Evolutionary conservation across 2,113 vertebrate species (phyloP).

Genomic region (Syrmaticus mikado): DNA sequence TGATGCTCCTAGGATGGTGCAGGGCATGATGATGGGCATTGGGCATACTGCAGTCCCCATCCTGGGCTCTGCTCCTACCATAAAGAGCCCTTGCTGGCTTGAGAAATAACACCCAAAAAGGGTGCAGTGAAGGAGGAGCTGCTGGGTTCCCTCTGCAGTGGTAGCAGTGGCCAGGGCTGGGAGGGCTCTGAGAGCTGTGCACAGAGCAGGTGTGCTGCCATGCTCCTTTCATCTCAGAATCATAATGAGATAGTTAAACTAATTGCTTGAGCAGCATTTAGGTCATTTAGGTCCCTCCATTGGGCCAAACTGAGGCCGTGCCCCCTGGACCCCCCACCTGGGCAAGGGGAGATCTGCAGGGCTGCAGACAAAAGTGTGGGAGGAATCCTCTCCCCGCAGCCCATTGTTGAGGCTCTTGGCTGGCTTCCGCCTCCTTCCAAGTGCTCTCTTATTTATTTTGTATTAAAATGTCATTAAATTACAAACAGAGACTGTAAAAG

Average conservation of each 20-base stretch:
- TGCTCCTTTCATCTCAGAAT: background rate
- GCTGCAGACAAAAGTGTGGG: background rate
- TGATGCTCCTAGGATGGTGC: background rate
- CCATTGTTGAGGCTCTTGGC: background rate
- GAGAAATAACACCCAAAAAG: background rate
- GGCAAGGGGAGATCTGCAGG: background rate
- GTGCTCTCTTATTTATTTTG: background rate
- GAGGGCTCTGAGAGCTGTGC: background rate
- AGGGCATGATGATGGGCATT: background rate
- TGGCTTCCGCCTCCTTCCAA: background rate
- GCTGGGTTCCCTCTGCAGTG: background rate
- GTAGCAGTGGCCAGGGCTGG: background rate
- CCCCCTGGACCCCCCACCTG: background rate
- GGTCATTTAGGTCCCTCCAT: background rate
- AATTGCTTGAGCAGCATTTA: background rate
- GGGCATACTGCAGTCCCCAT: background rate
- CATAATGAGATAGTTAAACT: background rate
- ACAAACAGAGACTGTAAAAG: background rate
- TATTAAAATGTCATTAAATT: constrained; percentile 14
- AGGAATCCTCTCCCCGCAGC: background rate
- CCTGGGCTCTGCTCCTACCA: background rate
- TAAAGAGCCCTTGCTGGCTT: background rate
- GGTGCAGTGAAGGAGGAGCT: background rate
- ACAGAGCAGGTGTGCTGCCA: background rate
- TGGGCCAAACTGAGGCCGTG: background rate